Evolutionary conservation across 2,888 invertebrate genomes (phyloP).

Genomic region (Drosophila nr. fundita): DNA sequence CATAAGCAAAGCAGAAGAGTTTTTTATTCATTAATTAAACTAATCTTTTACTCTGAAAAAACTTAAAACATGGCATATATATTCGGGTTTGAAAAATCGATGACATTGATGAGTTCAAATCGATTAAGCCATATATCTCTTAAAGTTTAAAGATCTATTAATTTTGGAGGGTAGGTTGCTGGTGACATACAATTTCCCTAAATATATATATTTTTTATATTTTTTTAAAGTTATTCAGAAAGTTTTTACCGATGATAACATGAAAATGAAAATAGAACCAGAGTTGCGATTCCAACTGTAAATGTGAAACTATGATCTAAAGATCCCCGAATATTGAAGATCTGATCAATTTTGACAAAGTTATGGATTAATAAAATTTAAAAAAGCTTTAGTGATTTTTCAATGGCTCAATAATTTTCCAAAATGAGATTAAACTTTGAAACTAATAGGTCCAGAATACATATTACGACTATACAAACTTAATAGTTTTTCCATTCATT

Average conservation of each 20-base stretch:
- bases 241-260: not conserved
- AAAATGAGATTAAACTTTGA: not conserved
- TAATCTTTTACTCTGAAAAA: not conserved
- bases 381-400: not conserved
- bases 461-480: not conserved
- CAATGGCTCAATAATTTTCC: not conserved
- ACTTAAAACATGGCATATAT: not conserved
- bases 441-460: rapidly evolving
- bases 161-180: not conserved
- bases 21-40: not conserved
- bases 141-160: not conserved
- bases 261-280: not conserved
- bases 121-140: not conserved
- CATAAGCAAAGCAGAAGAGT: not conserved
- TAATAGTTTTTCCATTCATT: not conserved
- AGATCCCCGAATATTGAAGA: not conserved
- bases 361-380: not conserved
- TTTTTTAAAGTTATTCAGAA: not conserved
- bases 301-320: not conserved
- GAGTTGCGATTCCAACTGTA: not conserved
- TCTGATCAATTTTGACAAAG: not conserved
- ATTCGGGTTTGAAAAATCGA: not conserved
- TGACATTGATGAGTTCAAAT: not conserved
- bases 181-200: not conserved
- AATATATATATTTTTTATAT: not conserved